A percentile compares a stretch with the other conserved stretches of the same genome.
Conservation (phyloP, 2,888 invertebrate genomes). For the Cosmopolites sordidus region DNA sequence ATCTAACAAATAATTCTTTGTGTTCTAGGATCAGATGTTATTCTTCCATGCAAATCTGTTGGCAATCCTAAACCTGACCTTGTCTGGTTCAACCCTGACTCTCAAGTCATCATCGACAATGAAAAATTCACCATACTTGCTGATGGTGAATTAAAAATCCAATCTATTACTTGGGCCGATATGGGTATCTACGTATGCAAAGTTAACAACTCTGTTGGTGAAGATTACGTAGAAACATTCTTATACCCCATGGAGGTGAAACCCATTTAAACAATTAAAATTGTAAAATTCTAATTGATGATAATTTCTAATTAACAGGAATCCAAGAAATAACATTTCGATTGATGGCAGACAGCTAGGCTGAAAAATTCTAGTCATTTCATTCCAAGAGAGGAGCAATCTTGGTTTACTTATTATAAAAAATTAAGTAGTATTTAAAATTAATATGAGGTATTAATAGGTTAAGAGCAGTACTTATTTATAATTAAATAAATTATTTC, state of each 20-base stretch:
- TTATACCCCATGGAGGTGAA: conserved; percentile 60
- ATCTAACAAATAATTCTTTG: conserved; percentile 5
- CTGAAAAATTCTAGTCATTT: conserved; percentile 36
- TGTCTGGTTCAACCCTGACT: conserved; percentile 62
- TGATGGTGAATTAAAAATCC: conserved; percentile 74
- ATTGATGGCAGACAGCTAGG: conserved; percentile 5
- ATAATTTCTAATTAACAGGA: conserved; percentile 28
- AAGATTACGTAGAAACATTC: conserved; percentile 63
- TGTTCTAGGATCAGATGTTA: conserved; percentile 55
- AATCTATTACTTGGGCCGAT: conserved; percentile 67
- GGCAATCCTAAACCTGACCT: conserved; percentile 61
- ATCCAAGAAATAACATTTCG: conserved; percentile 33
- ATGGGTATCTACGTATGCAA: conserved; percentile 81
- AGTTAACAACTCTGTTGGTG: conserved; percentile 62
- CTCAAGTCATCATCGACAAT: conserved; percentile 52
- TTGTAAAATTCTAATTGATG: neutral
- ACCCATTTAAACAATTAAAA: neutral
- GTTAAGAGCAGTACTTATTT: conserved; percentile 38
- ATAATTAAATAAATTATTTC: conserved; percentile 31
- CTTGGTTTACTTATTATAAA: conserved; percentile 32
- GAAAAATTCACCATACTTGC: conserved; percentile 51
- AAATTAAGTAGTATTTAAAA: conserved; percentile 37
- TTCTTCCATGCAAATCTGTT: conserved; percentile 66
- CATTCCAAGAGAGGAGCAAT: conserved; percentile 31
- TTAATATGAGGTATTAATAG: conserved; percentile 38